Conservation (phyloP, 2,113 vertebrate genomes). For the Pollimyrus isidori region DNA sequence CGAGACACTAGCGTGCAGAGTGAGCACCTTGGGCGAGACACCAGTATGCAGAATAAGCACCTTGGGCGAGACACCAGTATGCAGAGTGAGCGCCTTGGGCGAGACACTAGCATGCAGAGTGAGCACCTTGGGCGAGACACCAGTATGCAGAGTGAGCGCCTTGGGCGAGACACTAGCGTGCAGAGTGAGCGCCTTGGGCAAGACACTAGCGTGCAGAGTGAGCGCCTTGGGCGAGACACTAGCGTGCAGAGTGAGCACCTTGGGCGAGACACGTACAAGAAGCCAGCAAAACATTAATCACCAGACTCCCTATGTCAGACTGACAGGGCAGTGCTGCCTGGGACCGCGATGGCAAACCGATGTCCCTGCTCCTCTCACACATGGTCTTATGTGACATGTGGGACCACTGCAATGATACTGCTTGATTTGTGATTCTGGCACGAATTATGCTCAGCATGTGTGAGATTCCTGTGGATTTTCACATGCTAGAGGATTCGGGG, state of each 20-base stretch:
- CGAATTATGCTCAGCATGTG: background rate
- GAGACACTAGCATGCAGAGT: too few species aligned
- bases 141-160: background rate
- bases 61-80: background rate
- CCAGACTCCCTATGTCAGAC: background rate
- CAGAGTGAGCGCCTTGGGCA: too few species aligned
- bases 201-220: too few species aligned
- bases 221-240: background rate
- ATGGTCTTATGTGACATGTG: background rate
- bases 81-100: too few species aligned
- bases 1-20: background rate
- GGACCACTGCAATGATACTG: background rate
- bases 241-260: too few species aligned
- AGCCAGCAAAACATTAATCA: background rate
- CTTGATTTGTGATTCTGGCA: background rate
- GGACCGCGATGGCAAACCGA: background rate
- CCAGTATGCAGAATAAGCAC: background rate
- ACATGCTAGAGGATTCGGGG: background rate
- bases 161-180: background rate
- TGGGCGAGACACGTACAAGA: background rate
- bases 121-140: too few species aligned
- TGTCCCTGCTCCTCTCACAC: background rate
- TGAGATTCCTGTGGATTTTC: background rate
- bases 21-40: too few species aligned
- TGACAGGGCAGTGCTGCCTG: background rate